Base-by-base conservation (phyloP, 2,797 vertebrate genomes). In the Lutjanus campechanus region DNA sequence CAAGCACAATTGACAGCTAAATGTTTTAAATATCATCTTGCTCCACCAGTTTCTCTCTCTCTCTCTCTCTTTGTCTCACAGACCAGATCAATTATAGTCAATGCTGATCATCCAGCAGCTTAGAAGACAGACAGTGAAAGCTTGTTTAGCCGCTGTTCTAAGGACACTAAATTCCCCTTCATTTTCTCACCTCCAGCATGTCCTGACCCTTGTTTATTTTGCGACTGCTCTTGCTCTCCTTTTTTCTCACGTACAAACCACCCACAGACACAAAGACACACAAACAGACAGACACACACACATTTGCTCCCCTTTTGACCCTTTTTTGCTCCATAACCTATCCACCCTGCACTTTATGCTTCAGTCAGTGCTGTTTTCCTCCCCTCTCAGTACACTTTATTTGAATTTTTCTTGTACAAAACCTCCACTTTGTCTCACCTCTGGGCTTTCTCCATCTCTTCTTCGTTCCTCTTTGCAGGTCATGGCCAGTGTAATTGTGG, bases 401-500 rank as follows among this genome's bases (percentile, higher is more conserved):
- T 67, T 61, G 9, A 58, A 60, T 53, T 22, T 20, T 44, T 47
- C 58, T 11, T 56, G 11, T 55, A 8, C 55, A 56, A 59, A 49
- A 2, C 16, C 36, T 55, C 58, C n/a, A 8, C 71, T 88, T 76
- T 85, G 73, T 83, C 83, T 76, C 58, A 68, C 58, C 63, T 56
- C 49, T 58, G 19, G n/a, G 47, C 66, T 69, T 77, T 66, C 75
- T 76, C 11, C 65, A 47, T 64, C 67, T 77, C 55, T 73, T 41
- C 50, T 4, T 68, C 65, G 50, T 54, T 67, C 44, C 61, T 69
- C 44, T 43, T 11, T 59, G 41, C 96, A 99, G 98, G 98, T 96
- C 97, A 97, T 0, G 98, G 98, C 8, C 98, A 99, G 88, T 99
- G 98, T 92, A 97, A 99, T 64, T 99, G 98, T 76, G 98, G 98